Conservation (phyloP, 1,140 invertebrate genomes). For the Heliconius nattereri region DNA sequence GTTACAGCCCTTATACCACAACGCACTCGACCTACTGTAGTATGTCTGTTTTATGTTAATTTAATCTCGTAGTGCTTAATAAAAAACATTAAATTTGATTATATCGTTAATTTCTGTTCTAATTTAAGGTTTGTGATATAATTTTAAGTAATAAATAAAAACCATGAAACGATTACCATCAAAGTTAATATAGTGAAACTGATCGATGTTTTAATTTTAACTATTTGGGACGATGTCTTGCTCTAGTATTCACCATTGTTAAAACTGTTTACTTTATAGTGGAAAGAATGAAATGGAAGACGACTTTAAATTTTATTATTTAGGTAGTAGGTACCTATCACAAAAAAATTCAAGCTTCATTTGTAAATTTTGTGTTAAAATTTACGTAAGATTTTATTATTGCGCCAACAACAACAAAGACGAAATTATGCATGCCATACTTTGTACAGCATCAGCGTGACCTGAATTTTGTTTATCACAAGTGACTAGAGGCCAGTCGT, state of each 20-base stretch:
- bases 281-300: neutral
- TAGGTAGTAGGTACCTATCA: too few species aligned
- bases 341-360: neutral
- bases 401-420: neutral
- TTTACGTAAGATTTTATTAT: neutral
- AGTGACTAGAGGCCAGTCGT: neutral
- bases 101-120: slow-evolving; percentile 4
- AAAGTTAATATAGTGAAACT: slow-evolving; percentile 15
- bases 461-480: neutral
- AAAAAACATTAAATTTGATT: neutral
- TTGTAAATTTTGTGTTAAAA: neutral
- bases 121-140: slow-evolving; percentile 16
- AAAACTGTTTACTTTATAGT: neutral
- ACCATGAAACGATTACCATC: slow-evolving; percentile 18
- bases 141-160: slow-evolving; percentile 23
- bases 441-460: neutral
- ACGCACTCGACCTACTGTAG: too few species aligned
- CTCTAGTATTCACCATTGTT: neutral
- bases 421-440: neutral
- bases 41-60: too few species aligned
- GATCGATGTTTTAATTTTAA: neutral
- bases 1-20: too few species aligned
- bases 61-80: neutral
- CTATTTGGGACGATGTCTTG: neutral
- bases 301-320: neutral